These are phyloP conservation scores for Megalurothrips usitatus DNA, from an alignment of 2,888 invertebrate species.

Conservation along the genomic window DNA sequence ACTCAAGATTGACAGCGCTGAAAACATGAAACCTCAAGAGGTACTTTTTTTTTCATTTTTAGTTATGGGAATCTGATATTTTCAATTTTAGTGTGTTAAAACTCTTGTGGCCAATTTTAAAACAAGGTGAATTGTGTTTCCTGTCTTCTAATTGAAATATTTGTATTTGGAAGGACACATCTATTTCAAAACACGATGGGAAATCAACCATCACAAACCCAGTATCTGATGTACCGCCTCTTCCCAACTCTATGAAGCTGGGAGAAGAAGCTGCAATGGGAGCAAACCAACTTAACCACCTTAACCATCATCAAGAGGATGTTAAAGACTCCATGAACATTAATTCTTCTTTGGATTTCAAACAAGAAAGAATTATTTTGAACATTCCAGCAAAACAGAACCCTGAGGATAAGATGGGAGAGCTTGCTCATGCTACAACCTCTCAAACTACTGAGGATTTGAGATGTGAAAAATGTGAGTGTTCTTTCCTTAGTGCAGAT, in stretches of 20 bases:
- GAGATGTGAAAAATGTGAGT: slow-evolving; percentile 1
- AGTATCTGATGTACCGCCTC: too few species aligned
- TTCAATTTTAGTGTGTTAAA: neutral
- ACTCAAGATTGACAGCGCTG: neutral
- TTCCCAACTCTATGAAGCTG: too few species aligned
- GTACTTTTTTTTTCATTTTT: neutral
- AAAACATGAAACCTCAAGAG: neutral
- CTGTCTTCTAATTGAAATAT: too few species aligned
- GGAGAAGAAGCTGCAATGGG: too few species aligned
- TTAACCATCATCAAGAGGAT: too few species aligned
- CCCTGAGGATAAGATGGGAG: neutral
- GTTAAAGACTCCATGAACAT: neutral
- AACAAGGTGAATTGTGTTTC: too few species aligned
- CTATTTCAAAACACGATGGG: too few species aligned
- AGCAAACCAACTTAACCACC: too few species aligned
- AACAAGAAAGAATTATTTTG: neutral
- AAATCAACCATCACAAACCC: too few species aligned
- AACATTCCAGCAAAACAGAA: neutral
- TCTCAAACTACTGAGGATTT: neutral
- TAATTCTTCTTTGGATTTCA: neutral
- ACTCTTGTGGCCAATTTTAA: too few species aligned
- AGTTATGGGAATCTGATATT: neutral
- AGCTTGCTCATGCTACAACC: neutral
- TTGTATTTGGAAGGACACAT: too few species aligned
- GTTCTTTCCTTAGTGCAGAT: neutral